phyloP scores from a whole-genome alignment of 2,113 vertebrate species.

The Hippoglossus stenolepis region DNA sequence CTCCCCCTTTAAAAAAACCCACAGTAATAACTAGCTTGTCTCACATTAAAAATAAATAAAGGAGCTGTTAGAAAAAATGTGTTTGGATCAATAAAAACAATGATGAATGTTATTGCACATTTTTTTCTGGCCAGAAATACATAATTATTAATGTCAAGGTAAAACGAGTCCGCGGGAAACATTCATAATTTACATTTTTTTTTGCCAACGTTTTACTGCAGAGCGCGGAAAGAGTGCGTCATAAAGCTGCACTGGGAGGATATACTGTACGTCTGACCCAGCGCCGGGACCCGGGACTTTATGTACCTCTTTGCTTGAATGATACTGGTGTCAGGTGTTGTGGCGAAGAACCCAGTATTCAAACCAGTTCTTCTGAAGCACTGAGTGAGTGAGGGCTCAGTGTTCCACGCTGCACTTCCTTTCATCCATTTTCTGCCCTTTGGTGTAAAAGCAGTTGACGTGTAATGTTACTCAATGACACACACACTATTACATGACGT shows the following conservation, averaged over 20 bases:
- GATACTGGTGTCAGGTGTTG: constrained; percentile 1
- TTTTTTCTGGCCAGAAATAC: constrained; percentile 21
- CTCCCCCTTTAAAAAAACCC: constrained; percentile 16
- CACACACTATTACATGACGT: neutral
- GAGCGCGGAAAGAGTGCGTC: neutral
- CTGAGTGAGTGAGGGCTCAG: neutral
- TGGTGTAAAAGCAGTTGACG: neutral
- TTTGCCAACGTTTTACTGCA: neutral
- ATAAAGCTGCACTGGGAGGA: neutral
- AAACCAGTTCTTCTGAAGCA: constrained; percentile 1
- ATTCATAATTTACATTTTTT: neutral
- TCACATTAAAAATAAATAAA: constrained; percentile 1
- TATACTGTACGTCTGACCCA: neutral
- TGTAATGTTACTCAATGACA: neutral
- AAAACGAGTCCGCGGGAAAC: constrained; percentile 1
- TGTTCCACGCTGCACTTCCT: neutral
- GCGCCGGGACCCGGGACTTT: neutral
- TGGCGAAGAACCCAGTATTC: constrained; percentile 2
- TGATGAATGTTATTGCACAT: neutral
- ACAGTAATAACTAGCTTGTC: constrained; percentile 13
- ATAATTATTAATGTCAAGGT: constrained; percentile 5
- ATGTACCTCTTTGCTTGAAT: constrained; percentile 5
- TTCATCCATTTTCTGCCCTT: constrained; percentile 14
- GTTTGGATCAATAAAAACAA: constrained; percentile 14
- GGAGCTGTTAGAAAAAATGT: constrained; percentile 1